Conservation (phyloP, 37 sponge, comb jelly and placozoan genomes). For the Lycopodina hypogea region DNA sequence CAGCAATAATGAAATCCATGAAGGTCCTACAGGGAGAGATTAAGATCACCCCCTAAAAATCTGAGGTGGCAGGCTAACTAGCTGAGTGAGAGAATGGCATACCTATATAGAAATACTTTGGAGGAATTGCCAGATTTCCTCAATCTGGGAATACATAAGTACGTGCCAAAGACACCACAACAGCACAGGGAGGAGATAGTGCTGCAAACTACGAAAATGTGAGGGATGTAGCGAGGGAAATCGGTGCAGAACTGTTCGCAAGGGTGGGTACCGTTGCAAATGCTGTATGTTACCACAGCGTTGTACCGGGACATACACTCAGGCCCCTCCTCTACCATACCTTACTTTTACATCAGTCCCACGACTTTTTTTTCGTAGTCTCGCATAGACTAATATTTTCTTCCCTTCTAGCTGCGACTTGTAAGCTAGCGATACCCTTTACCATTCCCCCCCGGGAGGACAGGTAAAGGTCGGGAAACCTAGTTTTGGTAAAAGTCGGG, state of each 20-base stretch:
- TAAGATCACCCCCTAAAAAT: not conserved
- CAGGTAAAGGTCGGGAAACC: too few relatives aligned
- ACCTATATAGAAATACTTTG: conserved; percentile 68
- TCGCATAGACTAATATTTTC: too few relatives aligned
- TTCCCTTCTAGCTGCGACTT: too few relatives aligned
- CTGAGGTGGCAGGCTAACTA: not conserved
- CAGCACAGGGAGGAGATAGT: conserved; percentile 48
- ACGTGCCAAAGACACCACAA: conserved; percentile 65
- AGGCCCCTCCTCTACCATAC: too few relatives aligned
- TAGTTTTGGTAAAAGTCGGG: too few relatives aligned
- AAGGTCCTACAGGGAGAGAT: conserved; percentile 34
- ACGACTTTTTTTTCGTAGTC: too few relatives aligned
- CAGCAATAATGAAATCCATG: conserved; percentile 57
- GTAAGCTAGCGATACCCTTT: too few relatives aligned
- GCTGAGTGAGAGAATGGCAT: not conserved
- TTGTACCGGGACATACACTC: too few relatives aligned
- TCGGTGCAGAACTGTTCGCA: conserved; percentile 24
- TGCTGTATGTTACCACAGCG: not conserved
- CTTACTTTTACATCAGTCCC: too few relatives aligned
- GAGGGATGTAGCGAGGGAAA: not conserved
- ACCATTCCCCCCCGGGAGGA: too few relatives aligned
- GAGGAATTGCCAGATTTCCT: conserved; percentile 46
- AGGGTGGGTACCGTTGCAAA: not conserved
- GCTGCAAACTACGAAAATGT: conserved; percentile 48
- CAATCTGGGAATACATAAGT: conserved; percentile 50